Percentiles rank a stretch among this genome's conserved stretches.
These are phyloP conservation scores for Fulica atra DNA, from an alignment of 2,113 vertebrate species.

Conservation along the genomic window DNA sequence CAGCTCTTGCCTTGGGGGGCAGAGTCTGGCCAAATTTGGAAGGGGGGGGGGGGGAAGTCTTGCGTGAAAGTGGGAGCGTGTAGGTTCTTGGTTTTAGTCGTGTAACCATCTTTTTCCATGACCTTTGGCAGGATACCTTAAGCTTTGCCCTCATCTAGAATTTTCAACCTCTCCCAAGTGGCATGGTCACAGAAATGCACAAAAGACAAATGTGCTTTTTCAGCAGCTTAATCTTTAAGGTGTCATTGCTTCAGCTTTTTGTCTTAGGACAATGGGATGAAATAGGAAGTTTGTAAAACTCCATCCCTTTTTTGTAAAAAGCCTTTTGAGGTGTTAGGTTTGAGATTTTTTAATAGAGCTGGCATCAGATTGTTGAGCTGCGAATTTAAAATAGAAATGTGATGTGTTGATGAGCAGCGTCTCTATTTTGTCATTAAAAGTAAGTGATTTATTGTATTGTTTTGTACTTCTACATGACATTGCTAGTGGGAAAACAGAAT, in stretches of 20 bases:
- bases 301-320: background rate
- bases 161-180: background rate
- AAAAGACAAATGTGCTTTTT: background rate
- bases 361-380: background rate
- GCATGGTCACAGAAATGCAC: fast-evolving
- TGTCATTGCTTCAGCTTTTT: background rate
- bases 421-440: background rate
- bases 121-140: background rate
- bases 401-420: background rate
- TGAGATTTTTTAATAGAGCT: background rate
- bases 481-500: conserved; percentile 94
- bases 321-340: background rate
- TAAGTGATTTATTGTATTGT: background rate
- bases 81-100: background rate
- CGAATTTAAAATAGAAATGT: background rate
- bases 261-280: background rate
- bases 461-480: background rate
- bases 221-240: background rate
- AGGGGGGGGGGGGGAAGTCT: background rate
- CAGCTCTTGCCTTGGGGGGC: background rate
- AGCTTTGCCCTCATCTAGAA: background rate
- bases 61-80: background rate
- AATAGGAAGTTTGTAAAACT: background rate
- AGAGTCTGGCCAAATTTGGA: background rate
- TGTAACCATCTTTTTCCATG: background rate